These are phyloP conservation scores for Melikaiella ostensackeni DNA, from an alignment of 2,888 invertebrate genomes.

Conservation along the genomic window DNA sequence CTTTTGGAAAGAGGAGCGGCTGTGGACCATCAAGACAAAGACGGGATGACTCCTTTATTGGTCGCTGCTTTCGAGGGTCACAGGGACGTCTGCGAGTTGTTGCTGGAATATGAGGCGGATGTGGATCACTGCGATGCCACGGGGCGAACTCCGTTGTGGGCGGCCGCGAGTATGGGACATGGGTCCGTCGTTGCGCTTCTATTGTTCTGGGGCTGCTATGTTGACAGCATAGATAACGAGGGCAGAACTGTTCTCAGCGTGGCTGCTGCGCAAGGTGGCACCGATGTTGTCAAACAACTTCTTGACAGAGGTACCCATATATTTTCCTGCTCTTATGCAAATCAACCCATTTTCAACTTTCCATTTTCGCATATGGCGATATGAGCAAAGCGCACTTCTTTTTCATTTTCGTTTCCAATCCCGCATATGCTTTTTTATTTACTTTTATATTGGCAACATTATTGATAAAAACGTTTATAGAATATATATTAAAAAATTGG, in stretches of 20 bases:
- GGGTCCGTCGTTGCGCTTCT: conserved; percentile 90
- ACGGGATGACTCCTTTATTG: conserved; percentile 91
- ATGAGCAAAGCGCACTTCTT: too few species aligned
- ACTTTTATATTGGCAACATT: too few species aligned
- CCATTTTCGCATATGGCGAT: background rate
- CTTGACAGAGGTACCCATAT: conserved; percentile 85
- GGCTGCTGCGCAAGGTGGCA: conserved; percentile 91
- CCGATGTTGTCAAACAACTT: conserved; percentile 92
- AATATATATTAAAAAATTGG: too few species aligned
- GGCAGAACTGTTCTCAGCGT: conserved; percentile 93
- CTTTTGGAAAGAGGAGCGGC: conserved; percentile 90
- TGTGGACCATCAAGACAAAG: conserved; percentile 90
- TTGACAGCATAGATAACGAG: conserved; percentile 96
- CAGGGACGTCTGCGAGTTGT: conserved; percentile 92
- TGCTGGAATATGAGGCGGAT: conserved; percentile 95
- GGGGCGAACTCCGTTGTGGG: conserved; percentile 93
- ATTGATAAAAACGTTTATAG: too few species aligned
- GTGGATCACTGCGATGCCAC: conserved; percentile 91
- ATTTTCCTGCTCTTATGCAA: conserved; percentile 28
- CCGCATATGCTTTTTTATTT: too few species aligned
- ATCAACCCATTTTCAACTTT: background rate
- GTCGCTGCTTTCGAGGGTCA: conserved; percentile 96
- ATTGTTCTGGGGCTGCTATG: conserved; percentile 96
- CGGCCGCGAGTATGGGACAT: conserved; percentile 95
- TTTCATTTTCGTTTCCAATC: too few species aligned